phyloP scores from a whole-genome alignment of 2,888 invertebrate genomes.

The Acrocera orbiculus region DNA sequence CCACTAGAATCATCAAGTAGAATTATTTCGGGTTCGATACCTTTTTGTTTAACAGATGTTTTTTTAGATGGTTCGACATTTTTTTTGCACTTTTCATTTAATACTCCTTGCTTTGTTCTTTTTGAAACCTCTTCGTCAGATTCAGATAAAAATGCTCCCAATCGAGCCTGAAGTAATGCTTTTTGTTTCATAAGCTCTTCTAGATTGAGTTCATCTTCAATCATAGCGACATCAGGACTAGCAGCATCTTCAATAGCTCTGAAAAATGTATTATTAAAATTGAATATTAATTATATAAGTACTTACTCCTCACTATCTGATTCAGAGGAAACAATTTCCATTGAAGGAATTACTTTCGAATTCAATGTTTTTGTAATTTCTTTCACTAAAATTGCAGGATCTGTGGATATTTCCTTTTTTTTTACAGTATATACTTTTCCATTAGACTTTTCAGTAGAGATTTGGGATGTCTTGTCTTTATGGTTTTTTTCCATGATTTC shows the following conservation, averaged over 20 bases:
- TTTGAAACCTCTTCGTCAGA: constrained; percentile 38
- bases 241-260: constrained; percentile 42
- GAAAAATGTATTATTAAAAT: too few relatives aligned
- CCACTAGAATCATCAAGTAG: constrained; percentile 47
- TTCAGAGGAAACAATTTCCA: constrained; percentile 50
- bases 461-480: constrained; percentile 17
- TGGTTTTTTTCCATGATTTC: constrained; percentile 26
- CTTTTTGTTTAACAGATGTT: constrained; percentile 24
- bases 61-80: constrained; percentile 9
- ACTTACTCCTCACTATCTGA: constrained; percentile 41
- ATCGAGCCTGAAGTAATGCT: constrained; percentile 58
- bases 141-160: constrained; percentile 58
- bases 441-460: constrained; percentile 18
- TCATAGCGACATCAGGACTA: constrained; percentile 54
- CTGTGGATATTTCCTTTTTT: constrained; percentile 27
- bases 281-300: neutral
- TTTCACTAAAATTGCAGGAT: constrained; percentile 33
- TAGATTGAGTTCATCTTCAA: constrained; percentile 71
- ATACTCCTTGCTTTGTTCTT: constrained; percentile 14
- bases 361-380: constrained; percentile 33
- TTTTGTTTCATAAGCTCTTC: constrained; percentile 84
- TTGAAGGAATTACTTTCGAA: constrained; percentile 26
- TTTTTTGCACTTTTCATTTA: constrained; percentile 11
- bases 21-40: constrained; percentile 38
- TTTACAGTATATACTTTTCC: constrained; percentile 20